Percentiles rank a stretch among this genome's conserved stretches.
Evolutionary conservation across 2,888 invertebrate species (phyloP).

Genomic region (Osedax frankpressi): DNA sequence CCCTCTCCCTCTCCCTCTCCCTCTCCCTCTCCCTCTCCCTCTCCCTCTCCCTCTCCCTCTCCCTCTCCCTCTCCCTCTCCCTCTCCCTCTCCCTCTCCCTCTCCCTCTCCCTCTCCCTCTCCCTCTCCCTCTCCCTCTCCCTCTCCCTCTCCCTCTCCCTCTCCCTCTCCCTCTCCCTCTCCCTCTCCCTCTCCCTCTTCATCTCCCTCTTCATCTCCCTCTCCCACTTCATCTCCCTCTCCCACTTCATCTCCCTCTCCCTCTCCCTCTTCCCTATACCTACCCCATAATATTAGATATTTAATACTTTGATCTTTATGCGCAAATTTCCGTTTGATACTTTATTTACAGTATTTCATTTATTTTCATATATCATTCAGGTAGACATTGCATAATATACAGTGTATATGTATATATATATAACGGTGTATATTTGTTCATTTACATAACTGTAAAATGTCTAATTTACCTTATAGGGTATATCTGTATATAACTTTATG

Average conservation of each 20-base stretch:
- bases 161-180: conserved; percentile 18
- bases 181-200: conserved; percentile 17
- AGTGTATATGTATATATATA: too few species aligned
- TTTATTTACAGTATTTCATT: too few species aligned
- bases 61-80: conserved; percentile 14
- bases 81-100: conserved; percentile 9
- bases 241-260: conserved; percentile 6
- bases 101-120: conserved; percentile 5
- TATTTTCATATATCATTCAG: too few species aligned
- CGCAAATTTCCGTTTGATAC: too few species aligned
- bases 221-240: conserved; percentile 19
- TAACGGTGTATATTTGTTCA: too few species aligned
- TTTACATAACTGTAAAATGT: too few species aligned
- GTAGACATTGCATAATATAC: too few species aligned
- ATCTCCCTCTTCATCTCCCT: conserved; percentile 17
- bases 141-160: neutral
- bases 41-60: conserved; percentile 13
- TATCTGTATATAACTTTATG: too few species aligned
- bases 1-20: neutral
- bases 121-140: conserved; percentile 15
- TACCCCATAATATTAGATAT: too few species aligned
- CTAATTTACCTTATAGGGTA: too few species aligned
- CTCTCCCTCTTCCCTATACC: neutral
- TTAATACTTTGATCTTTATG: too few species aligned
- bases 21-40: neutral